phyloP scores from a whole-genome alignment of 1,140 invertebrate species.

The Habropoda laboriosa region DNA sequence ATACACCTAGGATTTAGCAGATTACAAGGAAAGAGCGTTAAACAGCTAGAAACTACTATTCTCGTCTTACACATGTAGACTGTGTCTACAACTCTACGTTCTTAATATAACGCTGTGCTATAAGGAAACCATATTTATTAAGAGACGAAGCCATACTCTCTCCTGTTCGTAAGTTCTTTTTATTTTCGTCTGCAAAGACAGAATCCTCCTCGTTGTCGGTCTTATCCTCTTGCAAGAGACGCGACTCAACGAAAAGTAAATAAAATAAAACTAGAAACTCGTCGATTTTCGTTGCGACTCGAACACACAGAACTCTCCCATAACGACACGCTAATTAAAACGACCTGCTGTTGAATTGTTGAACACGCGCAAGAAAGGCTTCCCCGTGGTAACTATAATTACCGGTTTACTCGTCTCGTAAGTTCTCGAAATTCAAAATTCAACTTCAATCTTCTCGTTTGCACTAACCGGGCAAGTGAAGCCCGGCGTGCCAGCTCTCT shows the following conservation, averaged over 20 bases:
- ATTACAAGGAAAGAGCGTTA: not conserved
- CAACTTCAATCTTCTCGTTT: constrained; percentile 20
- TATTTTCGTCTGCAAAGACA: not conserved
- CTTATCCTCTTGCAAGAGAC: too few species aligned
- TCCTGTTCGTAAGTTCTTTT: not conserved
- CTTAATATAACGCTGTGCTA: constrained; percentile 54
- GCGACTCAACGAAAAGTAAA: not conserved
- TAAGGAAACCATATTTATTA: constrained; percentile 70
- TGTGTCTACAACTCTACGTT: constrained; percentile 28
- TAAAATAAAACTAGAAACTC: not conserved
- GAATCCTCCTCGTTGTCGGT: not conserved
- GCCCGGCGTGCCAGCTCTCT: not conserved
- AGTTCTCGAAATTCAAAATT: constrained; percentile 16
- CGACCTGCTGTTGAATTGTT: not conserved
- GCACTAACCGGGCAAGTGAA: not conserved
- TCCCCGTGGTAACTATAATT: not conserved
- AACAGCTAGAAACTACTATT: not conserved
- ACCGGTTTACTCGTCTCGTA: not conserved
- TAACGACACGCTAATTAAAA: not conserved
- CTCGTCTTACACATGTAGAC: constrained; percentile 37
- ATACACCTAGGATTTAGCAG: too few species aligned
- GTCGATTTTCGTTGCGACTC: not conserved
- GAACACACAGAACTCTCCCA: too few species aligned
- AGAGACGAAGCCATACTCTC: constrained; percentile 66
- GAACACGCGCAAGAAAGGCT: not conserved